Percentiles rank a stretch among this genome's conserved stretches.
Evolutionary conservation across 2,888 invertebrate species (phyloP).

Genomic region (Steromphala cineraria): DNA sequence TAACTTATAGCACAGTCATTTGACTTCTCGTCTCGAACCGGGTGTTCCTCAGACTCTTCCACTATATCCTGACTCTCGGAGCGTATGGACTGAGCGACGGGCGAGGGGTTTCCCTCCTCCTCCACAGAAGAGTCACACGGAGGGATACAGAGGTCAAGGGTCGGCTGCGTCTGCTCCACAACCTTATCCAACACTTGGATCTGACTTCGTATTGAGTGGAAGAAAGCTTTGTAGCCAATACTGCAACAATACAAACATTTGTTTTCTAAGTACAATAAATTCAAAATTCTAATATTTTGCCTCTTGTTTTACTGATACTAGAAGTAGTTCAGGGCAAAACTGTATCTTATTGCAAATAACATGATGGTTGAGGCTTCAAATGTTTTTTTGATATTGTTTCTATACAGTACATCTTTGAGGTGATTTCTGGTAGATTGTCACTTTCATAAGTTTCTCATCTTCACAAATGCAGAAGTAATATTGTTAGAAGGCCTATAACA

Average conservation of each 20-base stretch:
- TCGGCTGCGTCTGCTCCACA: slow-evolving; percentile 63
- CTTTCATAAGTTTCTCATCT: too few relatives aligned
- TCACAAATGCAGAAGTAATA: too few relatives aligned
- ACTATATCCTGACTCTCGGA: slow-evolving; percentile 30
- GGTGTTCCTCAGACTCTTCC: neutral
- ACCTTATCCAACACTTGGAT: slow-evolving; percentile 63
- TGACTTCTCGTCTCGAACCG: slow-evolving; percentile 26
- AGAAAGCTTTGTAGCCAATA: slow-evolving; percentile 73
- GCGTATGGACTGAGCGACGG: slow-evolving; percentile 59
- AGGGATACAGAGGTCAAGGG: slow-evolving; percentile 42
- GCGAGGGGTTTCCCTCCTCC: slow-evolving; percentile 62
- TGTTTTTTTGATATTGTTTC: too few relatives aligned
- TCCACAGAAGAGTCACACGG: slow-evolving; percentile 40
- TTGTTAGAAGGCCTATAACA: too few relatives aligned
- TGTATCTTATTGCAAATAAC: too few relatives aligned
- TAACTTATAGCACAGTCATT: slow-evolving; percentile 34
- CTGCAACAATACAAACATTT: slow-evolving; percentile 54
- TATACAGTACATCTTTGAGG: too few relatives aligned
- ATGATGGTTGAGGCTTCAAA: too few relatives aligned
- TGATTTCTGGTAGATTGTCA: too few relatives aligned
- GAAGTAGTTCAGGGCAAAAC: too few relatives aligned
- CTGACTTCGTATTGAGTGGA: slow-evolving; percentile 67
- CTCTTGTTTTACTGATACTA: too few relatives aligned
- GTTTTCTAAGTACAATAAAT: too few relatives aligned
- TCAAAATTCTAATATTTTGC: too few relatives aligned